A percentile compares a stretch with the other conserved stretches of the same genome.
phyloP scores from a whole-genome alignment of 2,888 invertebrate genomes.

The Acanthopleura granulata region DNA sequence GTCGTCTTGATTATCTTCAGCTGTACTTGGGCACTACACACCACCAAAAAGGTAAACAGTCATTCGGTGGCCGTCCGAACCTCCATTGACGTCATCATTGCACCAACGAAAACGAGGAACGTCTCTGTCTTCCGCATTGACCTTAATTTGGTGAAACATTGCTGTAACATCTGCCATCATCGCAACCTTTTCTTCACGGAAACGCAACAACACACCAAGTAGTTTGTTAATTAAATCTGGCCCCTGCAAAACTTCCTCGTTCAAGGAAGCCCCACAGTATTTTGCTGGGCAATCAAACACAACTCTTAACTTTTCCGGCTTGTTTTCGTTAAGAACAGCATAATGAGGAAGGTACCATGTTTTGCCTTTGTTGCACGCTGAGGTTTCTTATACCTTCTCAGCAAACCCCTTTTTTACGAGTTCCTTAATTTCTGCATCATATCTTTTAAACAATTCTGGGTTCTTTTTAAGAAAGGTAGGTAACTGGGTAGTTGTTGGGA shows the following conservation, averaged over 20 bases:
- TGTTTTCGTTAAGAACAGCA: background rate
- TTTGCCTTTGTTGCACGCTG: background rate
- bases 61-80: constrained; percentile 13
- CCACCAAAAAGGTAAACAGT: constrained; percentile 20
- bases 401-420: background rate
- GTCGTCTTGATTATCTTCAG: background rate
- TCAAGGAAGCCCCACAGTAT: background rate
- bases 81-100: background rate
- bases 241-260: background rate
- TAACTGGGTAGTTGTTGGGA: background rate
- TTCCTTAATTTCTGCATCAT: background rate
- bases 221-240: constrained; percentile 15
- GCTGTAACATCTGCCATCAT: constrained; percentile 20
- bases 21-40: constrained; percentile 9
- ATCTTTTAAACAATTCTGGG: background rate
- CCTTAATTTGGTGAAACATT: constrained; percentile 22
- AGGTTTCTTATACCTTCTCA: background rate
- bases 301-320: constrained; percentile 12
- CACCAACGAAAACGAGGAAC: constrained; percentile 12
- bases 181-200: background rate
- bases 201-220: background rate
- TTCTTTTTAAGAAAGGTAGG: background rate
- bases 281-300: constrained; percentile 22
- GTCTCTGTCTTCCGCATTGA: background rate
- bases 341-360: constrained; percentile 17